Evolutionary conservation across 2,888 invertebrate species (phyloP).

Genomic region (Idaea dimidiata): DNA sequence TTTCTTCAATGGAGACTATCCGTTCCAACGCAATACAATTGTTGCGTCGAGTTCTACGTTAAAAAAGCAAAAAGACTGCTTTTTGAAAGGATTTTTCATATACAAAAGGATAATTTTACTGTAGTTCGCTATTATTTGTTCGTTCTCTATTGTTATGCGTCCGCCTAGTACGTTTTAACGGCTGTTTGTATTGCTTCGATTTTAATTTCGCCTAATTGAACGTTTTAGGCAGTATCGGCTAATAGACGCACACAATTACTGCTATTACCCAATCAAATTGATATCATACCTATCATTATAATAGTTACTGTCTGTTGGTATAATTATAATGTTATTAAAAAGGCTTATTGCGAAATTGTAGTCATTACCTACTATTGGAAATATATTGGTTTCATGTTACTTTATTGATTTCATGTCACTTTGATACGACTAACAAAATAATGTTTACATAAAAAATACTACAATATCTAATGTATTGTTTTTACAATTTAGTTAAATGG

Average conservation of each 20-base stretch:
- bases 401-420: background rate
- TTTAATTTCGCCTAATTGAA: slow-evolving; percentile 41
- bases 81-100: slow-evolving; percentile 58
- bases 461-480: too few relatives aligned
- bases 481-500: too few relatives aligned
- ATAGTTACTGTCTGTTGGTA: background rate
- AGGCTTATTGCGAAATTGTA: background rate
- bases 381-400: background rate
- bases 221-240: slow-evolving; percentile 19
- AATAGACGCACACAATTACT: slow-evolving; percentile 1
- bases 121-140: slow-evolving; percentile 52
- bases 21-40: slow-evolving; percentile 36
- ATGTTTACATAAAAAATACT: too few relatives aligned
- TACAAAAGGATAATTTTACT: slow-evolving; percentile 65
- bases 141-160: slow-evolving; percentile 41
- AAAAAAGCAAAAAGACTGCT: slow-evolving; percentile 45
- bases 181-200: slow-evolving; percentile 44
- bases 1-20: slow-evolving; percentile 40
- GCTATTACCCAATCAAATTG: background rate
- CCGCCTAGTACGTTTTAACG: slow-evolving; percentile 38
- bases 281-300: background rate
- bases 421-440: too few relatives aligned
- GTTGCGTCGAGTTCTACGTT: slow-evolving; percentile 40
- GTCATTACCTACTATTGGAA: background rate
- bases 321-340: background rate